These are phyloP conservation scores for Melitaea athalia DNA, from an alignment of 2,888 invertebrate genomes.

Conservation along the genomic window DNA sequence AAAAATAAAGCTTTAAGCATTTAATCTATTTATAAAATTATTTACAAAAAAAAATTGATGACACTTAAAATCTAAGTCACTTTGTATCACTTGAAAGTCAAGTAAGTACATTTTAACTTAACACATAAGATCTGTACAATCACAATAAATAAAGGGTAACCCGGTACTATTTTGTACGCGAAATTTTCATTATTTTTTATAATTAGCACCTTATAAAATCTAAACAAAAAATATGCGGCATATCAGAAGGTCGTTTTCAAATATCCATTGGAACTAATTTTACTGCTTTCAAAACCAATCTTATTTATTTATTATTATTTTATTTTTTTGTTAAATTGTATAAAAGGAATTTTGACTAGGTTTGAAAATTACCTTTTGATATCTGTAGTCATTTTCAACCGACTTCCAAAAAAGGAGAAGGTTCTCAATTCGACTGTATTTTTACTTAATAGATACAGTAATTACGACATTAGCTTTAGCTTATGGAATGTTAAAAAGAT, in stretches of 20 bases:
- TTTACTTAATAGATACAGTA: neutral
- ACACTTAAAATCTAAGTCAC: constrained; percentile 13
- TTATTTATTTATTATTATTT: too few species aligned
- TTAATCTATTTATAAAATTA: constrained; percentile 12
- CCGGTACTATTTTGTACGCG: constrained; percentile 14
- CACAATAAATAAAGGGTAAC: constrained; percentile 24
- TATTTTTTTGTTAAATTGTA: too few species aligned
- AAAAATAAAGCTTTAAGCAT: constrained; percentile 6
- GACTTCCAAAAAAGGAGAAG: too few species aligned
- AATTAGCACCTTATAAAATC: constrained; percentile 8
- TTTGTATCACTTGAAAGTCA: constrained; percentile 15
- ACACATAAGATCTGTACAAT: constrained; percentile 22
- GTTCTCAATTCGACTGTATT: too few species aligned
- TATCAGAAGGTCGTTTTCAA: neutral
- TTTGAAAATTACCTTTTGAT: too few species aligned
- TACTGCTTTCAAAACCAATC: too few species aligned
- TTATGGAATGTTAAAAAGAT: neutral
- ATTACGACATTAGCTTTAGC: neutral
- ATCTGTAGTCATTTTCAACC: neutral
- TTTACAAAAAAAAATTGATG: constrained; percentile 4
- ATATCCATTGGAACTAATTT: too few species aligned
- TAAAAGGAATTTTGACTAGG: too few species aligned
- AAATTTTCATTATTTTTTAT: constrained; percentile 6
- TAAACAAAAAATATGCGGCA: neutral
- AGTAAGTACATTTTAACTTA: constrained; percentile 14